Evolutionary conservation across 30 jellyfish, hydroid and myxozoan genomes (phyloP).

Genomic region (Pseudorhiza aurosa): DNA sequence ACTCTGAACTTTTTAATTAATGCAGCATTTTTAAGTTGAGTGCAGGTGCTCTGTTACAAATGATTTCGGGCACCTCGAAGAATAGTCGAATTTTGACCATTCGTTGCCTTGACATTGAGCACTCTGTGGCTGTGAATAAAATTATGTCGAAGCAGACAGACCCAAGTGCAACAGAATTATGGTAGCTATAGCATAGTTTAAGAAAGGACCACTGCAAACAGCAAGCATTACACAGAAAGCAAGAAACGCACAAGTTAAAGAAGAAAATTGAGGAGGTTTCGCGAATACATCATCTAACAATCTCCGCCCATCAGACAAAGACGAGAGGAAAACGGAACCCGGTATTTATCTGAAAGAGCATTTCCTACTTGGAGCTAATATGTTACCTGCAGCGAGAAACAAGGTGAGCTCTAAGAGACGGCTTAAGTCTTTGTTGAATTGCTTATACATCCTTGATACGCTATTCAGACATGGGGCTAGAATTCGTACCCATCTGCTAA

Average conservation of each 20-base stretch:
- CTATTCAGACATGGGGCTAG: too few species aligned
- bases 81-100: constrained; percentile 7
- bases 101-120: background rate
- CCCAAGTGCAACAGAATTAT: too few species aligned
- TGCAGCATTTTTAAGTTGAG: background rate
- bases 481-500: too few species aligned
- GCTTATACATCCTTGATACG: too few species aligned
- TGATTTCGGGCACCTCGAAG: constrained; percentile 6
- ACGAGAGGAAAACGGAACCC: constrained; percentile 3
- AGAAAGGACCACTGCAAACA: too few species aligned
- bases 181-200: too few species aligned
- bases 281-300: background rate
- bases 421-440: background rate
- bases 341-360: background rate
- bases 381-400: constrained; percentile 25
- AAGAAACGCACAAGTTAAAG: background rate
- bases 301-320: constrained; percentile 46
- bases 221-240: too few species aligned
- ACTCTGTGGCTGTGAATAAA: background rate
- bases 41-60: constrained; percentile 22
- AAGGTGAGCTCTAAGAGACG: constrained; percentile 20
- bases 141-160: too few species aligned
- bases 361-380: constrained; percentile 6
- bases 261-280: too few species aligned
- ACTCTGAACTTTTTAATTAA: constrained; percentile 2